Base-by-base conservation (phyloP, 2,797 vertebrate species). In the Cygnus olor region DNA sequence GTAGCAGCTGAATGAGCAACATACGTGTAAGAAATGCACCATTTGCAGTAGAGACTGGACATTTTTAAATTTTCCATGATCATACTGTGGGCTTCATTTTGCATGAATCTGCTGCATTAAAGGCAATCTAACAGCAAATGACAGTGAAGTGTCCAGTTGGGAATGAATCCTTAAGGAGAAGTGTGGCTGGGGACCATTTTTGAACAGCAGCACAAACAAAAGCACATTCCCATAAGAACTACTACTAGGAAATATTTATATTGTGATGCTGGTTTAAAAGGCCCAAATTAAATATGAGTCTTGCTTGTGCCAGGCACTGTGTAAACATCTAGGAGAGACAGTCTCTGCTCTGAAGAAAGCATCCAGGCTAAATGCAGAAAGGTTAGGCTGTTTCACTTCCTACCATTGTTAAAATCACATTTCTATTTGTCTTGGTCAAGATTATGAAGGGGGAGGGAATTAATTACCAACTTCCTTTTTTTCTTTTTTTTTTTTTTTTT, bases 371-470 rank as follows among this genome's bases (percentile, higher is more conserved):
- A 97, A 95, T 95, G 95, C 91, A 96, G 94, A 97, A 97, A 97
- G 95, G 97, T 97, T 96, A 95, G 84, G 58, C 91, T 92, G 61
- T 95, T 97, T 92, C 85, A 96, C 95, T 97, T 98, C 97, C 97
- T 96, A 73, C 95, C 74, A 97, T 98, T 98, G 97, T 98, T 96
- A 85, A 90, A 72, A 80, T 92, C 91, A 69, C 92, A 94, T 97
- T 97, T 97, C 96, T 97, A 90, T 97, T 98, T 95, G 73, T 93
- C 85, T 93, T 94, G 91, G 94, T 95, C 93, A 94, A 94, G 81
- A 93, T 85, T 90, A 60, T 82, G 92, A 77, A 92, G 74, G 83
- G 47, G 68, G 82, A 91, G 78, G 88, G 86, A 90, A 93, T 86
- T 85, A 94, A 96, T 93, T 90, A 51, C 80, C 82, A 61, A 81